Evolutionary conservation across 2,113 vertebrate genomes (phyloP).

Genomic region (Sciurus niger): DNA sequence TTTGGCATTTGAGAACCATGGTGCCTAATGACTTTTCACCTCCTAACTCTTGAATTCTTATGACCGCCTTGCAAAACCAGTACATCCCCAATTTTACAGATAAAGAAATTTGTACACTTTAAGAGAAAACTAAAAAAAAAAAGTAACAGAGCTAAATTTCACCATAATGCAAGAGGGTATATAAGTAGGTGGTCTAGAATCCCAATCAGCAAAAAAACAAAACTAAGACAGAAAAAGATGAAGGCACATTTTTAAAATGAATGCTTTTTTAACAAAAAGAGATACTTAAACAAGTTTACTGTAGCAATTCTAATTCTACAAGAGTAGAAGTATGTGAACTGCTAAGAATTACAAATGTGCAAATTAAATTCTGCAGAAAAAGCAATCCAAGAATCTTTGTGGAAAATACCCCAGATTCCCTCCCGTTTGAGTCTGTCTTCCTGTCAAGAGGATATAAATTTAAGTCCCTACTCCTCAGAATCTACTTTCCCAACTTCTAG

Average conservation of each 20-base stretch:
- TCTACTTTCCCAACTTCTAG: constrained; percentile 55
- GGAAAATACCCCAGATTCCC: constrained; percentile 36
- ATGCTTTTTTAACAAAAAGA: constrained; percentile 33
- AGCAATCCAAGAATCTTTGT: constrained; percentile 39
- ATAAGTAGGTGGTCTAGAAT: not conserved
- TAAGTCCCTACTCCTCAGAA: constrained; percentile 56
- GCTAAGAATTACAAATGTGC: constrained; percentile 40
- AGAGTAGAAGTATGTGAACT: constrained; percentile 25
- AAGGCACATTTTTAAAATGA: not conserved
- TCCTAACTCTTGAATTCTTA: constrained; percentile 28
- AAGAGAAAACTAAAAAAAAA: not conserved
- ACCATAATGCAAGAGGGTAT: not conserved
- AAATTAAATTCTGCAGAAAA: constrained; percentile 66
- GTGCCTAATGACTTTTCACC: not conserved
- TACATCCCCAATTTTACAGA: not conserved
- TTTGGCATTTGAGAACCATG: not conserved
- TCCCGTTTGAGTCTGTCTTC: constrained; percentile 37
- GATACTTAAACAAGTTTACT: constrained; percentile 51
- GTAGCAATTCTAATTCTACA: constrained; percentile 33
- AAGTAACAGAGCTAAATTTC: not conserved
- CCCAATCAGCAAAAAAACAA: constrained; percentile 4
- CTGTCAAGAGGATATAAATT: constrained; percentile 70
- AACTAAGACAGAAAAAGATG: not conserved
- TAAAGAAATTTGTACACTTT: not conserved
- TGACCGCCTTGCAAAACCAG: not conserved